Conservation (phyloP, 2,888 invertebrate genomes). For the Zele albiditarsus region DNA sequence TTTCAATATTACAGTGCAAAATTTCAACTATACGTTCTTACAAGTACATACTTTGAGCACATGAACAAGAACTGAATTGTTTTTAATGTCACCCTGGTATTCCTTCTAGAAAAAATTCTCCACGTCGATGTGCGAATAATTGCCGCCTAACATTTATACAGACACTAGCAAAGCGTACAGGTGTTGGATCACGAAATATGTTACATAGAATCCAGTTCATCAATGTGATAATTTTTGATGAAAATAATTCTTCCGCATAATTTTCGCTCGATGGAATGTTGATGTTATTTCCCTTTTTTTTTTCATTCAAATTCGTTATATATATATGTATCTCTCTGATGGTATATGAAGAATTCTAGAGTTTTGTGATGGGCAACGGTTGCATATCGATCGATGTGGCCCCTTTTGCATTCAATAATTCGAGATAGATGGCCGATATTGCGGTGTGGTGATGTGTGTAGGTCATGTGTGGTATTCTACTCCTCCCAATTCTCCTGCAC, state of each 20-base stretch:
- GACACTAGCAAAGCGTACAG: too few species aligned
- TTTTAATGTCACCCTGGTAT: too few species aligned
- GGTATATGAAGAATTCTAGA: neutral
- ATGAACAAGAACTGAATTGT: too few species aligned
- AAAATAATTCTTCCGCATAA: neutral
- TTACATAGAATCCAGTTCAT: too few species aligned
- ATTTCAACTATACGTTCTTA: too few species aligned
- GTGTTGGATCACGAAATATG: too few species aligned
- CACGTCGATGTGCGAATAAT: too few species aligned
- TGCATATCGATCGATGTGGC: constrained; percentile 1
- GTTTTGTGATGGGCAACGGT: constrained; percentile 4
- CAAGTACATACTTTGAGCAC: too few species aligned
- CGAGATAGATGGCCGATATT: constrained; percentile 28
- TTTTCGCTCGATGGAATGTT: neutral
- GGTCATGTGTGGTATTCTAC: neutral
- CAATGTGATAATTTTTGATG: neutral
- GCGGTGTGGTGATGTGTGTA: constrained; percentile 5
- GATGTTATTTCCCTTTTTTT: neutral
- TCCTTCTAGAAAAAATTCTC: too few species aligned
- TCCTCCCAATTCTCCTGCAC: neutral
- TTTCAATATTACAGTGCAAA: too few species aligned
- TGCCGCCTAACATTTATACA: too few species aligned
- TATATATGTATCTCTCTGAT: neutral
- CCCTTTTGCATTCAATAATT: constrained; percentile 27
- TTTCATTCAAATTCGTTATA: neutral